A percentile compares a stretch with the other conserved stretches of the same genome.
Evolutionary conservation across 2,113 vertebrate genomes (phyloP).

Genomic region (Pantherophis guttatus): DNA sequence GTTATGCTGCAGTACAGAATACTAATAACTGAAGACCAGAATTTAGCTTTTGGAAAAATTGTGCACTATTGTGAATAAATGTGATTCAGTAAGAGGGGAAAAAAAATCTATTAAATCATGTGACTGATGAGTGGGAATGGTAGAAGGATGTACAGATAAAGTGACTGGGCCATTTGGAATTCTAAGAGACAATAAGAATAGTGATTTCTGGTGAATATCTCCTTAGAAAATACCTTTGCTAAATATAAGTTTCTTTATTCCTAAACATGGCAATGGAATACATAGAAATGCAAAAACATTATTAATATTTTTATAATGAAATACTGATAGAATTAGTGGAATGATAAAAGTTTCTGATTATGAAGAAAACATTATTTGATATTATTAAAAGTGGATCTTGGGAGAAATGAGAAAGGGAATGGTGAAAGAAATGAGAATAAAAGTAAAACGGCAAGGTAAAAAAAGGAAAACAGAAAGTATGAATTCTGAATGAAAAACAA

Average conservation of each 20-base stretch:
- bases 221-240: not conserved
- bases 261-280: not conserved
- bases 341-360: not conserved
- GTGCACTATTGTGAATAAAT: not conserved
- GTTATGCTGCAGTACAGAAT: not conserved
- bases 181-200: not conserved
- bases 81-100: not conserved
- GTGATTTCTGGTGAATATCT: not conserved
- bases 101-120: not conserved
- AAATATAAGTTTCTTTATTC: not conserved
- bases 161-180: not conserved
- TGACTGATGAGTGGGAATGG: not conserved
- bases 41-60: not conserved
- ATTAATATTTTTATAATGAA: not conserved
- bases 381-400: not conserved
- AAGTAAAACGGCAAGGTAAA: not conserved
- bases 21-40: not conserved
- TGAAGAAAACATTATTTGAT: not conserved
- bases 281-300: not conserved
- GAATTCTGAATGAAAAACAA: not conserved
- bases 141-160: not conserved
- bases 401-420: not conserved
- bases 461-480: not conserved
- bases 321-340: not conserved
- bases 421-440: not conserved